Conservation (phyloP, 2,113 vertebrate species). For the Colinus virginianus region DNA sequence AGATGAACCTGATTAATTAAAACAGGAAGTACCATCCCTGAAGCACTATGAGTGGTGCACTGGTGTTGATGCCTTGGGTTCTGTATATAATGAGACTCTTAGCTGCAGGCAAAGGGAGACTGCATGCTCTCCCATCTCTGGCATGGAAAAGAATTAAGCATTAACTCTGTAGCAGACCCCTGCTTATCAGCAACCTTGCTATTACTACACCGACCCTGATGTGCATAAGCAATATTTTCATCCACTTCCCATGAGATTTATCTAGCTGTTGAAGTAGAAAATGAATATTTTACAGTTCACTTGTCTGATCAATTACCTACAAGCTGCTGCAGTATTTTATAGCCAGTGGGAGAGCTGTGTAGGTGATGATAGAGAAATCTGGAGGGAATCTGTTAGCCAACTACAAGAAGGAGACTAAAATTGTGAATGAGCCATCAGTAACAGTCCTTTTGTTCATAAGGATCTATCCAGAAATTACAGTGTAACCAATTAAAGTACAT, state of each 20-base stretch:
- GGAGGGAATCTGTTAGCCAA: conserved; percentile 84
- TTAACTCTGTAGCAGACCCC: conserved; percentile 83
- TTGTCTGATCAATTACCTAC: conserved; percentile 99
- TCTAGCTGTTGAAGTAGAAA: conserved; percentile 99
- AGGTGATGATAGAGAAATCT: conserved; percentile 92
- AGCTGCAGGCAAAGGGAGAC: conserved; percentile 83
- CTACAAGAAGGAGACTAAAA: conserved; percentile 77
- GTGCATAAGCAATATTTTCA: conserved; percentile 98
- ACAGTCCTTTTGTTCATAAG: conserved; percentile 77
- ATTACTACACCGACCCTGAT: conserved; percentile 88
- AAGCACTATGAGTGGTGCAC: conserved; percentile 54
- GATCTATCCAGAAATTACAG: conserved; percentile 80
- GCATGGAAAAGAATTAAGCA: conserved; percentile 78
- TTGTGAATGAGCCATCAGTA: conserved; percentile 81
- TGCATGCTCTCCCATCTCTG: conserved; percentile 72
- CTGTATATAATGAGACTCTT: conserved; percentile 83
- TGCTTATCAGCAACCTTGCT: conserved; percentile 91
- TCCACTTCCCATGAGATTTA: conserved; percentile 97
- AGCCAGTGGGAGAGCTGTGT: conserved; percentile 89
- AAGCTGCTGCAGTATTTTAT: conserved; percentile 98
- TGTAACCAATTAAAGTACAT: conserved; percentile 87
- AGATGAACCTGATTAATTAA: conserved; percentile 85
- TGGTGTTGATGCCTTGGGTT: conserved; percentile 83
- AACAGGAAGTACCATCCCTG: conserved; percentile 75
- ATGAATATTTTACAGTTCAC: conserved; percentile 99